Base-by-base conservation (phyloP, 2,113 vertebrate species). In the Paracanthobrama guichenoti region DNA sequence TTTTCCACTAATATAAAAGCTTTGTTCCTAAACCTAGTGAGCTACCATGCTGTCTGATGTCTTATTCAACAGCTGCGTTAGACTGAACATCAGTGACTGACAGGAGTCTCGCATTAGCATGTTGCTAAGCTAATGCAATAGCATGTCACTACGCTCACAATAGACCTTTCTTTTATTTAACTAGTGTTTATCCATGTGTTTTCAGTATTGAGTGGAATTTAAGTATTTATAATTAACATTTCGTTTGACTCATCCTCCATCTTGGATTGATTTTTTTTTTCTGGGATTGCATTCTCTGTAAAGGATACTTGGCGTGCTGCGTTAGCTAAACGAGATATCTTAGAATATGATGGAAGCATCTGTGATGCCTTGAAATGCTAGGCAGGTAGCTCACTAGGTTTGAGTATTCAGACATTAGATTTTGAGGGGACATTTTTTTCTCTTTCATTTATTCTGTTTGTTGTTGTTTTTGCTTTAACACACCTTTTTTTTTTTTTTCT, bases 101-200 rank as follows among this genome's bases (percentile, higher is more conserved):
- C 39, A 7, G 20, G 39, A 72, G 20, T 73, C 39, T 46, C 13
- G 22, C 6, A 26, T 72, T 72, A 72, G 42, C 69, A 72, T 72
- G 69, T 72, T 24, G 22, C 42, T 46, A 72, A 72, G 69, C 69
- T 72, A 72, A 46, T 42, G n/a, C 42, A 46, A 12, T 72, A 46
- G 69, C 62, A 66, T 31, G 26, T 31, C 26, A 14, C 1, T 24
- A 72, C 12, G n/a, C 11, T 72, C 39, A 72, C 39, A 44, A 69
- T 2, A n/a, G 4, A 44, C 20, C 67, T 6, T 44, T 24, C 39
- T 24, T 44, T 13, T 22, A 14, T 44, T n/a, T 4, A 72, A n/a
- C 20, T n/a, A 26, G 69, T 73, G 42, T 73, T 46, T 46, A 24
- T 24, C 12, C 2, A 8, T 3, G 39, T 24, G 22, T 55, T 18